Percentiles rank a stretch among this genome's conserved stretches.
Evolutionary conservation across 2,113 vertebrate genomes (phyloP).

Genomic region (Notechis scutatus): DNA sequence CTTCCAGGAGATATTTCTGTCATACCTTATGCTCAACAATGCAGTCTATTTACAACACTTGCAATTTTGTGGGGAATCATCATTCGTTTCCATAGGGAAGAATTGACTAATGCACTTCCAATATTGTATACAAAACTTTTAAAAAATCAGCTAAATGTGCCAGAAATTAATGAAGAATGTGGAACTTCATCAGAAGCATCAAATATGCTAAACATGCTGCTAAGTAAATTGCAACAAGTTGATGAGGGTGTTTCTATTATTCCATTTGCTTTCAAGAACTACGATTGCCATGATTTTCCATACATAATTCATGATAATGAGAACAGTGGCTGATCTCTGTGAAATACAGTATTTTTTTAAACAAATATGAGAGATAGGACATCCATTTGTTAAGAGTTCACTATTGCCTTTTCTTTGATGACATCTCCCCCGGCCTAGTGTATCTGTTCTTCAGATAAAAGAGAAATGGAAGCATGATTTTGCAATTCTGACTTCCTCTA

Average conservation of each 20-base stretch:
- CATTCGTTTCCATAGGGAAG: not conserved
- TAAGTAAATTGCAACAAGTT: constrained; percentile 54
- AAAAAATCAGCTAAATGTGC: constrained; percentile 32
- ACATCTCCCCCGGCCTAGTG: not conserved
- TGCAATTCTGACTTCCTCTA: constrained; percentile 50
- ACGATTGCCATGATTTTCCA: constrained; percentile 45
- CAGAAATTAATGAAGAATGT: constrained; percentile 43
- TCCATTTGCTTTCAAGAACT: constrained; percentile 40
- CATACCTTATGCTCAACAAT: not conserved
- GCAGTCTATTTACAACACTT: constrained; percentile 15
- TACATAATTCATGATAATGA: constrained; percentile 41
- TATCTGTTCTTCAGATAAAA: constrained; percentile 15
- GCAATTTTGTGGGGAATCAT: not conserved
- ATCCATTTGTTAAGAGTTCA: constrained; percentile 57
- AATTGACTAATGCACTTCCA: constrained; percentile 28
- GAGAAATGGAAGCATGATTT: constrained; percentile 58
- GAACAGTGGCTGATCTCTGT: constrained; percentile 33
- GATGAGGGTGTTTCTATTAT: constrained; percentile 41
- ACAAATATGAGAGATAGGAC: constrained; percentile 38
- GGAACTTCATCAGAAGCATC: constrained; percentile 35
- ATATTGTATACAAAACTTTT: not conserved
- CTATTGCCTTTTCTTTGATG: constrained; percentile 42
- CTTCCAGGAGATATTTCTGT: not conserved
- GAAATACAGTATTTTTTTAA: constrained; percentile 55
- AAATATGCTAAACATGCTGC: constrained; percentile 39